phyloP scores from a whole-genome alignment of 2,113 vertebrate genomes.

The Edolisoma coerulescens region DNA sequence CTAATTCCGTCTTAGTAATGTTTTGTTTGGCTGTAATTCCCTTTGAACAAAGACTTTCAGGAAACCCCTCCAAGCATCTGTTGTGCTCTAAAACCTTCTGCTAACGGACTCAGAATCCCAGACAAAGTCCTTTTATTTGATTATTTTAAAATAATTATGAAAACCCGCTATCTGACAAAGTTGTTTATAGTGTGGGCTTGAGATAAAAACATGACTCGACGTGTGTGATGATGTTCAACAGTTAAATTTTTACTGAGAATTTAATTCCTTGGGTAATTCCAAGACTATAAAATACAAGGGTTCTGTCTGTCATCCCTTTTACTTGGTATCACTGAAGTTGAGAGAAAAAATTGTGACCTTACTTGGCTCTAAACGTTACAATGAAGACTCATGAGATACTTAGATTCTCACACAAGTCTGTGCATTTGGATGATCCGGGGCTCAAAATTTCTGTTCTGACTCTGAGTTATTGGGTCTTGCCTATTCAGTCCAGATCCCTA shows the following conservation, averaged over 20 bases:
- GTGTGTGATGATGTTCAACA: neutral
- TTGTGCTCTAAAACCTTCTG: neutral
- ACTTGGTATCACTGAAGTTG: neutral
- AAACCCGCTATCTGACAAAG: neutral
- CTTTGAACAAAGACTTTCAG: constrained; percentile 41
- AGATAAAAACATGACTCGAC: neutral
- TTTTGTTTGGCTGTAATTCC: constrained; percentile 50
- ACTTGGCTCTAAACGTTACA: neutral
- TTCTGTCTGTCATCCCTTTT: neutral
- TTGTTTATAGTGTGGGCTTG: neutral
- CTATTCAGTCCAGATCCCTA: neutral
- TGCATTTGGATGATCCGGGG: neutral
- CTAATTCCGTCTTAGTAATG: neutral
- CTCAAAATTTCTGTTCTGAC: neutral
- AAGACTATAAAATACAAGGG: neutral
- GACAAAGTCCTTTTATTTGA: neutral
- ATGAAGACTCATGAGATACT: neutral
- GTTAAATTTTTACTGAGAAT: neutral
- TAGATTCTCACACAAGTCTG: neutral
- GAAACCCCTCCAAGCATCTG: constrained; percentile 40
- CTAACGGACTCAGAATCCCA: neutral
- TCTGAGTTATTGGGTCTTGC: neutral
- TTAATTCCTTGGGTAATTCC: neutral
- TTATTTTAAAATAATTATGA: neutral
- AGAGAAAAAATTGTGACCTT: neutral